Percentiles rank a stretch among this genome's conserved stretches.
These are phyloP conservation scores for Drosophila truncata DNA, from an alignment of 1,140 invertebrate species.

Conservation along the genomic window DNA sequence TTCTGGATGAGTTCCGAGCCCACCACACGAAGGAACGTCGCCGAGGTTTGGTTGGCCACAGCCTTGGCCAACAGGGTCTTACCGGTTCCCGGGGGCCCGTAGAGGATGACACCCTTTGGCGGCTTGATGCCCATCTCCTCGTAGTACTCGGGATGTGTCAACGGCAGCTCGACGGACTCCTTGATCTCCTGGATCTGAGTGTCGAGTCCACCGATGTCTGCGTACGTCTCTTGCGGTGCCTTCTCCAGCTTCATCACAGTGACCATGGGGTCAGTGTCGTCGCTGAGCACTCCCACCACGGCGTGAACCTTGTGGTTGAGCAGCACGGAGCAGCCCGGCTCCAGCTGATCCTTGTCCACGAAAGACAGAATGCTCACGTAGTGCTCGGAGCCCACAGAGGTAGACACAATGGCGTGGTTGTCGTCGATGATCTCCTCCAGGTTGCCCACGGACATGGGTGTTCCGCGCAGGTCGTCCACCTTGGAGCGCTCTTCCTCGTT, in stretches of 20 bases:
- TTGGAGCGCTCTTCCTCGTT: constrained; percentile 99
- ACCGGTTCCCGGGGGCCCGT: constrained; percentile 99
- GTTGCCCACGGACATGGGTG: constrained; percentile 99
- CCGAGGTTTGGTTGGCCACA: constrained; percentile 99
- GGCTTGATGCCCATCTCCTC: constrained; percentile 99
- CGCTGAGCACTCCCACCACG: constrained; percentile 98
- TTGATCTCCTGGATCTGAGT: constrained; percentile 99
- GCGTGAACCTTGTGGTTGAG: constrained; percentile 99
- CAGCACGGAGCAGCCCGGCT: constrained; percentile 99
- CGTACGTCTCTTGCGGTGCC: constrained; percentile 99
- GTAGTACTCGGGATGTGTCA: constrained; percentile 99
- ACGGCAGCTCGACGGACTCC: constrained; percentile 98
- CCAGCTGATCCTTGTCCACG: constrained; percentile 99
- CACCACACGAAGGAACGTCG: constrained; percentile 99
- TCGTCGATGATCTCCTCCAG: constrained; percentile 99
- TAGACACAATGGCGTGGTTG: constrained; percentile 99
- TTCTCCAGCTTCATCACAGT: constrained; percentile 99
- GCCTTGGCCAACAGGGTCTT: constrained; percentile 99
- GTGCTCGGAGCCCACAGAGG: constrained; percentile 99
- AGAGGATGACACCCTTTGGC: constrained; percentile 99
- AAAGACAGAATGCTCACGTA: constrained; percentile 99
- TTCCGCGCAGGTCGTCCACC: constrained; percentile 99
- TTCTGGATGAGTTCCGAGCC: constrained; percentile 99
- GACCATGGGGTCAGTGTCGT: constrained; percentile 99
- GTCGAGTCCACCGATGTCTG: constrained; percentile 99